These are phyloP conservation scores for Timema cristinae DNA, from an alignment of 2,888 invertebrate genomes.

Conservation along the genomic window DNA sequence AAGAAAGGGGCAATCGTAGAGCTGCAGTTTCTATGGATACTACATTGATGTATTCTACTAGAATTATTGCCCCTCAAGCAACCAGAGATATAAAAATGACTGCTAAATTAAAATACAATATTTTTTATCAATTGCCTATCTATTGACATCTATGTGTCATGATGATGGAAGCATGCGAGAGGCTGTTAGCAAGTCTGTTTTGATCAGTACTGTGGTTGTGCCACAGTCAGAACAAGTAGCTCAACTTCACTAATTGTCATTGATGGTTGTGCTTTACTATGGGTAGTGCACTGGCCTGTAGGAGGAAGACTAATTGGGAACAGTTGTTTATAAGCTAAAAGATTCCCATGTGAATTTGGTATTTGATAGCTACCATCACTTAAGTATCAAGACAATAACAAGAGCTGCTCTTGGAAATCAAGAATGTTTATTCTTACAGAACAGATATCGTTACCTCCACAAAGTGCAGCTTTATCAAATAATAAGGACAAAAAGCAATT, in stretches of 20 bases:
- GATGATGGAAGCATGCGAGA: conserved; percentile 1
- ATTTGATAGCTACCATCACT: background rate
- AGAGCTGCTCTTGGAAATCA: background rate
- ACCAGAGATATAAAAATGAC: background rate
- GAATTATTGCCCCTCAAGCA: background rate
- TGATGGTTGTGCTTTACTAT: background rate
- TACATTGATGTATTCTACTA: background rate
- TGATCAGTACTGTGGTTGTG: background rate
- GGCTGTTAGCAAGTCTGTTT: background rate
- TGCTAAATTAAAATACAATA: background rate
- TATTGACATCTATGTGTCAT: background rate
- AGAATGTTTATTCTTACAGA: background rate
- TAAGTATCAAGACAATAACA: conserved; percentile 1
- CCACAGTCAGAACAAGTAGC: background rate
- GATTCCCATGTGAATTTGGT: conserved; percentile 3
- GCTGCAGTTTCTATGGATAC: too few relatives aligned
- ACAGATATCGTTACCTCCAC: background rate
- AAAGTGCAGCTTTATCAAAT: background rate
- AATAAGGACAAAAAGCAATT: background rate
- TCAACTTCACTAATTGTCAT: background rate
- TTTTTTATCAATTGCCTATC: background rate
- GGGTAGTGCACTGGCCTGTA: background rate
- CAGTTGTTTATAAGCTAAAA: background rate
- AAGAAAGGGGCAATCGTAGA: background rate
- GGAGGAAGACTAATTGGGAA: background rate